Evolutionary conservation across 2,113 vertebrate species (phyloP), one percentile per base, ranked within the genome.

Genomic region (Saimiri boliviensis): DNA sequence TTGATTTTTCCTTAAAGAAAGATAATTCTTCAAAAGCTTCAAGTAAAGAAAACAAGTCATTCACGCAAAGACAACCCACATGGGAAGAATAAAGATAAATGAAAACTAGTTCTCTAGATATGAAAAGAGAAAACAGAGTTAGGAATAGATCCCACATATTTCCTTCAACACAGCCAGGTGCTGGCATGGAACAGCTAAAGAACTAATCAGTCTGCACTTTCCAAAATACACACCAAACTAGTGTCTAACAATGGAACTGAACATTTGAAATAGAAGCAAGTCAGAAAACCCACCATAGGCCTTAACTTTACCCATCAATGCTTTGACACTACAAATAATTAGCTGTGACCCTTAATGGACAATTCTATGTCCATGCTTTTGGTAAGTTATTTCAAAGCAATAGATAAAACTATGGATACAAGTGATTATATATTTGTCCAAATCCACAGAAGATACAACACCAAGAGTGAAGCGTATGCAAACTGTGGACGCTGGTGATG

Each of bases 1-100:
- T 95, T 95, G 77, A 93, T 74, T 91, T 63, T 21, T 12, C 32
- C 87, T 89, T 76, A 70, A 88, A 93, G 56, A 84, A 93, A 93
- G 94, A 54, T 32, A 42, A 85, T 49, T 86, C 86, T 93, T 91
- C 70, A 93, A 95, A 97, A 89, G 79, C 71, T 80, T 89, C 49
- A 17, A 88, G 42, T 8, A 79, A 92, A 79, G 70, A 68, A 84
- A 96, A 94, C 56, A 86, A 47, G 30, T 88, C 35, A 21, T 45
- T 94, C 47, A 40, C 10, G 70, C 30, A 45, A 74, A 84, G 63
- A 68, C 71, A 52, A 52, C 54, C 35, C 70, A 66, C n/a, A n/a
- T 3, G 20, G 45, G 35, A 30, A 70, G 89, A 54, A 49, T 20
- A 14, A 25, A 68, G 30, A 37, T 21, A 77, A 30, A 66, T 30